These are phyloP conservation scores for Drosophila pruinosa DNA, from an alignment of 1,140 invertebrate species.

Conservation along the genomic window DNA sequence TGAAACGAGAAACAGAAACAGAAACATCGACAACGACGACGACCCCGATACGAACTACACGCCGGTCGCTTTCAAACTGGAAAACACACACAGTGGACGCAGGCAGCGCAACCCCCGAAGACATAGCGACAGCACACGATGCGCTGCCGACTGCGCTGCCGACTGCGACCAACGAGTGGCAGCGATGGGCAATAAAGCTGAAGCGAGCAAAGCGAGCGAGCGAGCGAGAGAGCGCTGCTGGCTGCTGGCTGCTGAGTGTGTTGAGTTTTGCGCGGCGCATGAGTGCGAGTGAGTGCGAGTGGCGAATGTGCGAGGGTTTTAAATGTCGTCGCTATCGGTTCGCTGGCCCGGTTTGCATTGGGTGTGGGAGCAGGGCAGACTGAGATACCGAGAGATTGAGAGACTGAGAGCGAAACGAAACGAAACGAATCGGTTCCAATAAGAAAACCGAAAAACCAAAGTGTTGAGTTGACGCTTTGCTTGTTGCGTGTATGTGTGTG, in stretches of 20 bases:
- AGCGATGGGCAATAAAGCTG: neutral
- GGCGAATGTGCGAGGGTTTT: neutral
- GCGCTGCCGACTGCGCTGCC: constrained; percentile 13
- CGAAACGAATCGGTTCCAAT: constrained; percentile 56
- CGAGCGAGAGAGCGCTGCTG: constrained; percentile 11
- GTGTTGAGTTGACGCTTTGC: constrained; percentile 72
- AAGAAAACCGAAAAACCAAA: constrained; percentile 75
- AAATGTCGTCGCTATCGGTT: neutral
- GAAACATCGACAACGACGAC: constrained; percentile 42
- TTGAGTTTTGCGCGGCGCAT: constrained; percentile 35
- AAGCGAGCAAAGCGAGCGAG: neutral
- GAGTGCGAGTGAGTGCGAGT: constrained; percentile 28
- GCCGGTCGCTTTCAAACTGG: constrained; percentile 82
- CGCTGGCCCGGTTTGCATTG: constrained; percentile 21
- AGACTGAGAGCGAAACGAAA: constrained; percentile 20
- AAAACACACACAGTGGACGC: constrained; percentile 63
- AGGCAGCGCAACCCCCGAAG: constrained; percentile 68
- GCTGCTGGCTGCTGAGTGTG: neutral
- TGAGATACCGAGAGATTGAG: constrained; percentile 19
- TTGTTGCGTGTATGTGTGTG: constrained; percentile 18
- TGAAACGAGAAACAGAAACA: no score
- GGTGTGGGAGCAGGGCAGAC: constrained; percentile 55
- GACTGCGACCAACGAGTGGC: constrained; percentile 11
- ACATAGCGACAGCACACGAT: constrained; percentile 20
- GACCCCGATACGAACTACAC: constrained; percentile 78